phyloP scores from a whole-genome alignment of 2,113 vertebrate species.

The Ursus arctos region DNA sequence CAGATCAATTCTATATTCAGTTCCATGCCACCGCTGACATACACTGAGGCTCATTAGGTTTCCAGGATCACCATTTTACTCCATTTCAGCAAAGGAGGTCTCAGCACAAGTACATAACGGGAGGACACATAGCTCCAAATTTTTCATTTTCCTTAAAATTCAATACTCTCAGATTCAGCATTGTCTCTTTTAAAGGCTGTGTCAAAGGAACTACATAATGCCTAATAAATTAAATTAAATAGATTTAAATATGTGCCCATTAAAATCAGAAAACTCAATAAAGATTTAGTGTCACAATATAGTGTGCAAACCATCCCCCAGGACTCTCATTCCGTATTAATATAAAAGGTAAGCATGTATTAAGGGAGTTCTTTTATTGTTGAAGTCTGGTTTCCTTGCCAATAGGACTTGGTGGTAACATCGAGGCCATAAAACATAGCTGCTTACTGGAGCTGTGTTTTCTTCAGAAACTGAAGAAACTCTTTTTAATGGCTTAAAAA shows the following conservation, averaged over 20 bases:
- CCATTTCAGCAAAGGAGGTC: constrained; percentile 12
- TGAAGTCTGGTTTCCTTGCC: constrained; percentile 30
- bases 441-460: not conserved
- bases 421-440: not conserved
- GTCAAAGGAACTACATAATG: constrained; percentile 28
- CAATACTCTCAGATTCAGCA: constrained; percentile 45
- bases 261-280: constrained; percentile 38
- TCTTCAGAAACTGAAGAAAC: constrained; percentile 33
- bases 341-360: constrained; percentile 6
- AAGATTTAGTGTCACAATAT: not conserved
- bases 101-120: constrained; percentile 37
- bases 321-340: not conserved
- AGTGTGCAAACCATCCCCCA: not conserved
- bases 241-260: constrained; percentile 39
- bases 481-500: constrained; percentile 37
- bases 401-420: not conserved
- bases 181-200: constrained; percentile 41
- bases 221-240: not conserved
- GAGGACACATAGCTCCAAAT: constrained; percentile 79
- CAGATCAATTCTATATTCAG: not conserved
- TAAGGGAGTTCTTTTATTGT: not conserved
- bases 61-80: not conserved
- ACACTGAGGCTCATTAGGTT: not conserved
- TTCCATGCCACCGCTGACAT: not conserved
- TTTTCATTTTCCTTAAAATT: constrained; percentile 63